A percentile compares a stretch with the other conserved stretches of the same genome.
phyloP scores from a whole-genome alignment of 2,888 invertebrate species.

The Synanthedon formicaeformis region DNA sequence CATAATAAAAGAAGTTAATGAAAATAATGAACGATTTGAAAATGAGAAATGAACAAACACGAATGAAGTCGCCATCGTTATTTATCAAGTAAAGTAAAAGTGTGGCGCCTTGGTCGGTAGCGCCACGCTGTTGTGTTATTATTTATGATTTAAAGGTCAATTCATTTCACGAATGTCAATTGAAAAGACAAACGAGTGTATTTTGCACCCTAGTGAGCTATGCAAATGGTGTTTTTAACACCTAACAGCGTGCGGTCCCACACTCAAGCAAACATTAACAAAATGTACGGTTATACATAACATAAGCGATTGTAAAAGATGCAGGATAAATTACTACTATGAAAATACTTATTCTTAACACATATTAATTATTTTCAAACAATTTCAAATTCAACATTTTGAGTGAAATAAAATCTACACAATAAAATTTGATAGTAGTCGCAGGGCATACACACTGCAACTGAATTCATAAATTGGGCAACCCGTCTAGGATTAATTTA shows the following conservation, averaged over 20 bases:
- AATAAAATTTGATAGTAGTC: too few relatives aligned
- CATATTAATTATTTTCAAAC: too few relatives aligned
- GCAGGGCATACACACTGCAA: too few relatives aligned
- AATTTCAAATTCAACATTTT: too few relatives aligned
- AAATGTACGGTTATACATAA: slow-evolving; percentile 12
- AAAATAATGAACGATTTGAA: too few relatives aligned
- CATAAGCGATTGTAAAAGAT: too few relatives aligned
- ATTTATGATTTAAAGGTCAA: slow-evolving; percentile 34
- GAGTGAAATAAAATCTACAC: too few relatives aligned
- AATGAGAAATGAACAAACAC: slow-evolving; percentile 26
- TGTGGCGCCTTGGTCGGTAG: slow-evolving; percentile 51
- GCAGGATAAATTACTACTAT: too few relatives aligned
- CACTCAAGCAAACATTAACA: slow-evolving; percentile 35
- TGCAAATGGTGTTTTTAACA: slow-evolving; percentile 44
- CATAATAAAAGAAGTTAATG: too few relatives aligned
- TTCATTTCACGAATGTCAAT: slow-evolving; percentile 26
- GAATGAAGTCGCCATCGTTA: slow-evolving; percentile 31
- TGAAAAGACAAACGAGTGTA: slow-evolving; percentile 27
- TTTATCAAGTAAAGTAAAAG: slow-evolving; percentile 51
- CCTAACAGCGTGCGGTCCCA: slow-evolving; percentile 41
- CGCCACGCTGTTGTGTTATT: slow-evolving; percentile 23
- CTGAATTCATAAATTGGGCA: too few relatives aligned
- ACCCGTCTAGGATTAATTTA: too few relatives aligned
- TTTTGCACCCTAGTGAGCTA: slow-evolving; percentile 34
- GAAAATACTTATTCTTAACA: too few relatives aligned